Evolutionary conservation across 2,888 invertebrate species (phyloP).

Genomic region (Pomacea canaliculata): DNA sequence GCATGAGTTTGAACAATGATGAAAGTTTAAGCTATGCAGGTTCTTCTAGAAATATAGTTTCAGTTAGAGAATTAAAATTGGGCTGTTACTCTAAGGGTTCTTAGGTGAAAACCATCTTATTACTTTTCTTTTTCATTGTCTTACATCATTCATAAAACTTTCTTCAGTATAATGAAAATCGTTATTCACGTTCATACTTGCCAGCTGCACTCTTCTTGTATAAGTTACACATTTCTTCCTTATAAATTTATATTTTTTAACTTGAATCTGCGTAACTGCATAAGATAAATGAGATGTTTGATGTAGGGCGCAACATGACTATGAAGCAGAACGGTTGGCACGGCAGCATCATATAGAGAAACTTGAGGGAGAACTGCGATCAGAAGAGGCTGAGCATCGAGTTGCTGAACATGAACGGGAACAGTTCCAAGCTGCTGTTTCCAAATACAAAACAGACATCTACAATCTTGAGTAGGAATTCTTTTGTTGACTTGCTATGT

Average conservation of each 20-base stretch:
- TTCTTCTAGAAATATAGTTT: too few relatives aligned
- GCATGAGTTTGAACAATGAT: too few relatives aligned
- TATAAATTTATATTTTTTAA: not conserved
- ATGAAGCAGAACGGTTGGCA: slow-evolving; percentile 53
- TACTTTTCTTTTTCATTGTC: too few relatives aligned
- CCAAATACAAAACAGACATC: slow-evolving; percentile 51
- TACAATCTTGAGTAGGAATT: slow-evolving; percentile 25
- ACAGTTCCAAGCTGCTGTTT: slow-evolving; percentile 55
- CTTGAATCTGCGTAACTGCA: not conserved
- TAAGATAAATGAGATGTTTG: not conserved
- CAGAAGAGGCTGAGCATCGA: slow-evolving; percentile 45
- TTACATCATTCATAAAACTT: too few relatives aligned
- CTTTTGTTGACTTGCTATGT: not conserved
- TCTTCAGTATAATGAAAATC: too few relatives aligned
- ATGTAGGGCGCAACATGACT: slow-evolving; percentile 57
- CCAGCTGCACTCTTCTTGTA: too few relatives aligned
- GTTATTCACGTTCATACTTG: too few relatives aligned
- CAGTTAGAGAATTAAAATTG: too few relatives aligned
- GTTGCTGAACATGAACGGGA: slow-evolving; percentile 57
- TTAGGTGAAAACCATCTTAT: too few relatives aligned
- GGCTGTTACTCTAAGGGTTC: too few relatives aligned
- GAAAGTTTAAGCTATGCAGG: too few relatives aligned
- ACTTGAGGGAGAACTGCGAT: slow-evolving; percentile 62
- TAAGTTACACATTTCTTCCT: not conserved
- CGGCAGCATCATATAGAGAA: slow-evolving; percentile 59